A percentile compares a stretch with the other conserved stretches of the same genome.
These are phyloP conservation scores for Apoda limacodes DNA, from an alignment of 2,888 invertebrate genomes.

Conservation along the genomic window DNA sequence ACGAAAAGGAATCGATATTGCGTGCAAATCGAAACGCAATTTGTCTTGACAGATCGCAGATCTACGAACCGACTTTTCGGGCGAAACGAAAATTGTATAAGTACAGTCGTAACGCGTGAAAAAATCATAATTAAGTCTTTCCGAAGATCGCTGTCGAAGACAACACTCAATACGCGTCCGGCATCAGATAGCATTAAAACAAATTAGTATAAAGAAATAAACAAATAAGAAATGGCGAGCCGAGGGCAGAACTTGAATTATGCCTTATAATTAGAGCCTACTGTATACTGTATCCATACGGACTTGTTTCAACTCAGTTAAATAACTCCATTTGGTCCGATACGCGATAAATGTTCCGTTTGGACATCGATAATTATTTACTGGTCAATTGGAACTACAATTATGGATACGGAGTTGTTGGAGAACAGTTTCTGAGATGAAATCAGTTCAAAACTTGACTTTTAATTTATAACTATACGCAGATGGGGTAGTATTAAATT, in stretches of 20 bases:
- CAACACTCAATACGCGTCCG: slow-evolving; percentile 17
- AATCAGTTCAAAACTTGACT: too few relatives aligned
- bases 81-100: slow-evolving; percentile 21
- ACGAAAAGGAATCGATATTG: slow-evolving; percentile 22
- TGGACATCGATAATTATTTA: slow-evolving; percentile 47
- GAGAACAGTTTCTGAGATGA: too few relatives aligned
- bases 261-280: slow-evolving; percentile 55
- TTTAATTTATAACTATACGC: too few relatives aligned
- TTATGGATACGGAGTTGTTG: slow-evolving; percentile 28
- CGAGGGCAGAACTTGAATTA: slow-evolving; percentile 38
- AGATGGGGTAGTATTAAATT: too few relatives aligned
- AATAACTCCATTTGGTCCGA: slow-evolving; percentile 34
- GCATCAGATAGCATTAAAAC: slow-evolving; percentile 51
- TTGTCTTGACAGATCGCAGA: slow-evolving; percentile 37
- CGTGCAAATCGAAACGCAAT: slow-evolving; percentile 36
- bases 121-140: slow-evolving; percentile 38
- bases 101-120: slow-evolving; percentile 32
- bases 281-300: slow-evolving; percentile 33
- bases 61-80: slow-evolving; percentile 23
- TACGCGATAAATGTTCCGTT: slow-evolving; percentile 37
- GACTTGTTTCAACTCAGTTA: slow-evolving; percentile 26
- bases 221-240: slow-evolving; percentile 29
- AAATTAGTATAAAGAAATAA: slow-evolving; percentile 49
- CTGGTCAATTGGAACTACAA: slow-evolving; percentile 41
- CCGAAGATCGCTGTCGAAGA: slow-evolving; percentile 4